These are phyloP conservation scores for Pseudorasbora parva DNA, from an alignment of 2,113 vertebrate species.

Conservation along the genomic window DNA sequence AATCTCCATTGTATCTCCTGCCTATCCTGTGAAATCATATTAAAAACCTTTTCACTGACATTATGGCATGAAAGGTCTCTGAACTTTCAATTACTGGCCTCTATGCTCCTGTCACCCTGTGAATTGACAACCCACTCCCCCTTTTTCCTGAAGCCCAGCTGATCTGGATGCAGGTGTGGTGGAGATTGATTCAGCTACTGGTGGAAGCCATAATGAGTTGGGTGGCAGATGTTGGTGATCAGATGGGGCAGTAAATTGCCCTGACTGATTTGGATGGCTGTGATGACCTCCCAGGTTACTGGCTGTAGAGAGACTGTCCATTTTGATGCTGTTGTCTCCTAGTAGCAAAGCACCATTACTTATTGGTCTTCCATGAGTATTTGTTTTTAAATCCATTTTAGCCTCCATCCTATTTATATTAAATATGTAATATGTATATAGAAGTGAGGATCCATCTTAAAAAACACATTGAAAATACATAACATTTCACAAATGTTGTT, in stretches of 20 bases:
- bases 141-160: neutral
- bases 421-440: no score
- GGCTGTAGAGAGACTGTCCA: neutral
- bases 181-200: slow-evolving; percentile 43
- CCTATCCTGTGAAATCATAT: slow-evolving; percentile 26
- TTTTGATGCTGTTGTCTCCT: slow-evolving; percentile 1
- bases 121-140: neutral
- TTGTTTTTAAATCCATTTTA: neutral
- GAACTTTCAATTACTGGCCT: neutral
- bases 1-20: neutral
- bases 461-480: no score
- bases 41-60: slow-evolving; percentile 17
- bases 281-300: slow-evolving; percentile 43
- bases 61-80: neutral
- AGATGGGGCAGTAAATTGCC: slow-evolving; percentile 37
- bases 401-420: no score
- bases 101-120: slow-evolving; percentile 1
- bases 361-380: neutral
- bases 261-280: slow-evolving; percentile 39
- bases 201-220: slow-evolving; percentile 36
- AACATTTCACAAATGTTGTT: no score
- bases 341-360: slow-evolving; percentile 4
- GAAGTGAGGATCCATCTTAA: no score
- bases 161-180: slow-evolving; percentile 32
- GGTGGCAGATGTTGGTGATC: slow-evolving; percentile 31